Evolutionary conservation across 2,113 vertebrate species (phyloP).

Genomic region (Pelecanus crispus): DNA sequence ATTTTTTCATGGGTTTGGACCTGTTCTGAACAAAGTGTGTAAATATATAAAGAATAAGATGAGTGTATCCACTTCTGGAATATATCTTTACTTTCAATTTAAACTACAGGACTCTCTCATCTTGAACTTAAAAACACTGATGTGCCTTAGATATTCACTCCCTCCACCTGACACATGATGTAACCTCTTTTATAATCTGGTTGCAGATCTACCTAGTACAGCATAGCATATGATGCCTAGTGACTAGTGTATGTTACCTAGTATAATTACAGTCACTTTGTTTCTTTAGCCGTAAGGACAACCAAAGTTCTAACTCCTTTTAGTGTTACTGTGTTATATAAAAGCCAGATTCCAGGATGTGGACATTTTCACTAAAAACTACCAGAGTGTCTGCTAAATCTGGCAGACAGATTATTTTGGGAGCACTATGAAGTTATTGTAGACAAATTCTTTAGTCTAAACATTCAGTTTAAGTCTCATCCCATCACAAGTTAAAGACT

Average conservation of each 20-base stretch:
- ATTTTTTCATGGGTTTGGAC: not conserved
- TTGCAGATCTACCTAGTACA: not conserved
- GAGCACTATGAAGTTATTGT: conserved; percentile 1
- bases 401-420: conserved; percentile 25
- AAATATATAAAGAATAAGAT: not conserved
- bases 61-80: not conserved
- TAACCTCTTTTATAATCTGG: not conserved
- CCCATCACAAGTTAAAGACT: conserved; percentile 1
- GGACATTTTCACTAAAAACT: not conserved
- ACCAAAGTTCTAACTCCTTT: not conserved
- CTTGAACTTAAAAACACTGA: not conserved
- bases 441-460: conserved; percentile 27
- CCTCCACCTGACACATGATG: not conserved
- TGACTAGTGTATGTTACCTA: not conserved
- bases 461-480: conserved; percentile 8
- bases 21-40: not conserved
- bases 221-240: not conserved
- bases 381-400: conserved; percentile 12
- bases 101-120: not conserved
- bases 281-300: not conserved
- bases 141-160: not conserved
- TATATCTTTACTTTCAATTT: not conserved
- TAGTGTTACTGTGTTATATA: not conserved
- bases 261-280: not conserved
- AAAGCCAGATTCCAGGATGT: conserved; percentile 20